Percentiles rank a stretch among this genome's conserved stretches.
phyloP scores from a whole-genome alignment of 1,140 invertebrate genomes.

The Sminthurinus signatus region DNA sequence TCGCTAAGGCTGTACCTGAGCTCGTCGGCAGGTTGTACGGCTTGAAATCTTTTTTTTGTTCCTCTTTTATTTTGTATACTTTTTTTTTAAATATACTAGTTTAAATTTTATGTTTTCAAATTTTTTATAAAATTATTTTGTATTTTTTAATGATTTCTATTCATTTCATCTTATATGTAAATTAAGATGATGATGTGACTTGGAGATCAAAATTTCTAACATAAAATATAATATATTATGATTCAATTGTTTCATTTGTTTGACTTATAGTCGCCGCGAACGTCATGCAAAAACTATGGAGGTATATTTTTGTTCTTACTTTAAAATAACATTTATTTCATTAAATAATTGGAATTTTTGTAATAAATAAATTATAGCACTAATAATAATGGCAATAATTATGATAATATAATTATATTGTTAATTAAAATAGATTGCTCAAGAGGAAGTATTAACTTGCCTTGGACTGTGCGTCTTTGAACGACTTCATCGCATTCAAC shows the following conservation, averaged over 20 bases:
- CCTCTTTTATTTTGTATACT: neutral
- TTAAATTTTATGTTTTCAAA: neutral
- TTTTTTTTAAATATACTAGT: too few relatives aligned
- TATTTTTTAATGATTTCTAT: too few relatives aligned
- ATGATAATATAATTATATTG: too few relatives aligned
- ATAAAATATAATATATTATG: neutral
- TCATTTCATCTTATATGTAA: too few relatives aligned
- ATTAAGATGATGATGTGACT: too few relatives aligned
- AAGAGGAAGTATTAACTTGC: slow-evolving; percentile 90
- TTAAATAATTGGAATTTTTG: too few relatives aligned
- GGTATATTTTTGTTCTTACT: too few relatives aligned
- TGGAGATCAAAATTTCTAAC: too few relatives aligned
- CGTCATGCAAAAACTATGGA: slow-evolving; percentile 89
- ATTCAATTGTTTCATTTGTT: neutral
- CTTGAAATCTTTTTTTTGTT: neutral
- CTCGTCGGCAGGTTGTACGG: slow-evolving; percentile 61
- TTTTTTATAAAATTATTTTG: neutral
- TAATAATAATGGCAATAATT: too few relatives aligned
- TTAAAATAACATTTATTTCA: too few relatives aligned
- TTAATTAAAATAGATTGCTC: too few relatives aligned
- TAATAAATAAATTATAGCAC: too few relatives aligned
- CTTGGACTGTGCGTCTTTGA: slow-evolving; percentile 86
- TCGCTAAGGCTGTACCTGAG: slow-evolving; percentile 81
- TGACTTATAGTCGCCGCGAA: slow-evolving; percentile 16
- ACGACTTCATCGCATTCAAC: slow-evolving; percentile 72